phyloP scores from a whole-genome alignment of 2,113 vertebrate species.

The Oreochromis aureus region DNA sequence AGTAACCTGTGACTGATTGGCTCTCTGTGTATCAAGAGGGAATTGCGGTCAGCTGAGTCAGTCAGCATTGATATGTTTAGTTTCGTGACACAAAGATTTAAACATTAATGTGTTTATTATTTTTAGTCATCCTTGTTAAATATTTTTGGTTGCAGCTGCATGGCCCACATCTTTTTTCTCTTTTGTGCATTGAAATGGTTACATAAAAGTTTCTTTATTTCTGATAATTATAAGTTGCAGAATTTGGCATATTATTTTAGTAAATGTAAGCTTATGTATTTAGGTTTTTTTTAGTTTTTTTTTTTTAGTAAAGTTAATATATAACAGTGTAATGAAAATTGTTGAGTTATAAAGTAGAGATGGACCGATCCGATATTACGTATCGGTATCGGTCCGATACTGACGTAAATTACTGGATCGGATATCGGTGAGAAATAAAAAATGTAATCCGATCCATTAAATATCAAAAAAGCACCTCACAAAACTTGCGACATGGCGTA shows the following conservation, averaged over 20 bases:
- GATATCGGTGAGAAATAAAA: too few relatives aligned
- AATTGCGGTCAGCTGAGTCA: background rate
- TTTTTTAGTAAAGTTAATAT: background rate
- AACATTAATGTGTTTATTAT: background rate
- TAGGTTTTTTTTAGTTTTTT: rapidly evolving
- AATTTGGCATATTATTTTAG: background rate
- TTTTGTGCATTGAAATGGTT: background rate
- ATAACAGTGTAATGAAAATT: background rate
- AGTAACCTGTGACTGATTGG: conserved; percentile 6
- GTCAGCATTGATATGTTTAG: background rate
- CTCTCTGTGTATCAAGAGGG: background rate
- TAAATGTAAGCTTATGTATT: background rate
- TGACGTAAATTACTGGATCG: too few relatives aligned
- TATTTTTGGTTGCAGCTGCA: background rate
- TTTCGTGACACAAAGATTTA: background rate
- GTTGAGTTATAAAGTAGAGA: background rate
- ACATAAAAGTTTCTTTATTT: background rate
- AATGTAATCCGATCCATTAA: too few relatives aligned
- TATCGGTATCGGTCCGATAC: too few relatives aligned
- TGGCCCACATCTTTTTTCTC: background rate
- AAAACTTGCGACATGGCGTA: too few relatives aligned
- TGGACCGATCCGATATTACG: too few relatives aligned
- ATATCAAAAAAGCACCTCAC: too few relatives aligned
- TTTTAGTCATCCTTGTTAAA: background rate
- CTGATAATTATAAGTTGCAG: background rate